These are phyloP conservation scores for Drosophila cognata DNA, from an alignment of 2,888 invertebrate genomes.

Conservation along the genomic window DNA sequence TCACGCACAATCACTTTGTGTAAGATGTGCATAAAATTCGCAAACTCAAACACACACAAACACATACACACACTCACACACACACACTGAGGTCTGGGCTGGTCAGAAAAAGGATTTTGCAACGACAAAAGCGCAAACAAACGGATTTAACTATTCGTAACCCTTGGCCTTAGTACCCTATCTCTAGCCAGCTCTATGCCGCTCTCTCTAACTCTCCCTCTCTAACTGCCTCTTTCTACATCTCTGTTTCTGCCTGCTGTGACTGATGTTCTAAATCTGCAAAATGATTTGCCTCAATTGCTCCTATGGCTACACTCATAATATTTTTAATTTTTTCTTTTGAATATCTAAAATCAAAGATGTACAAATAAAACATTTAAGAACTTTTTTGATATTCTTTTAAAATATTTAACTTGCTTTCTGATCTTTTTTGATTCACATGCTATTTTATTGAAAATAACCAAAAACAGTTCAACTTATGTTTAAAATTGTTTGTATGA, in stretches of 20 bases:
- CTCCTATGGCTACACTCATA: conserved; percentile 12
- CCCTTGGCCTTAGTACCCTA: conserved; percentile 58
- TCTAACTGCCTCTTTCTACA: background rate
- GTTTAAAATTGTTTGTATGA: too few relatives aligned
- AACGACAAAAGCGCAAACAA: conserved; percentile 70
- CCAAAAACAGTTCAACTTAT: background rate
- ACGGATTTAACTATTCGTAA: conserved; percentile 73
- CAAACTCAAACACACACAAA: conserved; percentile 31
- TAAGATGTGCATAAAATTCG: conserved; percentile 65
- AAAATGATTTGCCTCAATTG: conserved; percentile 49
- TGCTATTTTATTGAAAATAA: too few relatives aligned
- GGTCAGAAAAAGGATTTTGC: conserved; percentile 71
- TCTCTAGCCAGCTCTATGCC: conserved; percentile 11
- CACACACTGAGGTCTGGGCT: conserved; percentile 32
- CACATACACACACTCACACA: conserved; percentile 3
- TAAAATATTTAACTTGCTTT: background rate
- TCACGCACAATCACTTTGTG: conserved; percentile 75
- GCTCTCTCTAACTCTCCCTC: background rate
- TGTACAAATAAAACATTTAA: background rate
- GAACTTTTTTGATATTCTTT: background rate
- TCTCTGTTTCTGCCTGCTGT: conserved; percentile 44
- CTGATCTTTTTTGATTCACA: background rate
- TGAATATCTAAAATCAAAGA: background rate
- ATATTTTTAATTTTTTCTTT: background rate
- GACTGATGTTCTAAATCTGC: conserved; percentile 29